phyloP scores from a whole-genome alignment of 2,888 invertebrate genomes.

The Nematopogon swammerdamellus region DNA sequence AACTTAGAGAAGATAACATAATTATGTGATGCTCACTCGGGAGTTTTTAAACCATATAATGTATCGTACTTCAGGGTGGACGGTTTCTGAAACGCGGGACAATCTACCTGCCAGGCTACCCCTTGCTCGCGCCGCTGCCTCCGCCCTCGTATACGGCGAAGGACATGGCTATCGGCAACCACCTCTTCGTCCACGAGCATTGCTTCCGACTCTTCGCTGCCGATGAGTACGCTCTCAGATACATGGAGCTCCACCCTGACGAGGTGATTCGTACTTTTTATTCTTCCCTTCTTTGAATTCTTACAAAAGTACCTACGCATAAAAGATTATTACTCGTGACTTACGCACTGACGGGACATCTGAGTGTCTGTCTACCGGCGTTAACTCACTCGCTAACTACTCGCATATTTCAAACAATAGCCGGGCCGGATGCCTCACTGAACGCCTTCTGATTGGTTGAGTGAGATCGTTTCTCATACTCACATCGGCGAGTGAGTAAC shows the following conservation, averaged over 20 bases:
- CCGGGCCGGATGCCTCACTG: too few relatives aligned
- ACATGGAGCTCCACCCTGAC: constrained; percentile 76
- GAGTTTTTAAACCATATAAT: too few relatives aligned
- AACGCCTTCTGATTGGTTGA: too few relatives aligned
- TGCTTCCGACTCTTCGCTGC: constrained; percentile 75
- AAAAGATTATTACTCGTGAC: not conserved
- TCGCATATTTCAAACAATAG: too few relatives aligned
- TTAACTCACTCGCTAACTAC: too few relatives aligned
- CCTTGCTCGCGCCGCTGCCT: constrained; percentile 66
- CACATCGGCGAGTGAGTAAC: too few relatives aligned
- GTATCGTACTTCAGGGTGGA: too few relatives aligned
- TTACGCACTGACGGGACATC: not conserved
- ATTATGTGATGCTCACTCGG: too few relatives aligned
- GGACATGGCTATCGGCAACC: constrained; percentile 84
- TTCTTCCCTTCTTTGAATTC: constrained; percentile 6
- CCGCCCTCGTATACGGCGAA: constrained; percentile 73
- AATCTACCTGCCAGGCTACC: constrained; percentile 70
- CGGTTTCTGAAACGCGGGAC: constrained; percentile 67
- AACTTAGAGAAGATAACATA: too few relatives aligned
- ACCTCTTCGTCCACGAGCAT: constrained; percentile 72
- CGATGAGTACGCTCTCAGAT: constrained; percentile 83
- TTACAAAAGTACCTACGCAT: not conserved
- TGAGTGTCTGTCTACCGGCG: too few relatives aligned
- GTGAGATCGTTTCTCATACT: too few relatives aligned
- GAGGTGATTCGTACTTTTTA: too few relatives aligned